These are phyloP conservation scores for Drosophila pseudoananassae DNA, from an alignment of 1,140 invertebrate genomes.

Conservation along the genomic window DNA sequence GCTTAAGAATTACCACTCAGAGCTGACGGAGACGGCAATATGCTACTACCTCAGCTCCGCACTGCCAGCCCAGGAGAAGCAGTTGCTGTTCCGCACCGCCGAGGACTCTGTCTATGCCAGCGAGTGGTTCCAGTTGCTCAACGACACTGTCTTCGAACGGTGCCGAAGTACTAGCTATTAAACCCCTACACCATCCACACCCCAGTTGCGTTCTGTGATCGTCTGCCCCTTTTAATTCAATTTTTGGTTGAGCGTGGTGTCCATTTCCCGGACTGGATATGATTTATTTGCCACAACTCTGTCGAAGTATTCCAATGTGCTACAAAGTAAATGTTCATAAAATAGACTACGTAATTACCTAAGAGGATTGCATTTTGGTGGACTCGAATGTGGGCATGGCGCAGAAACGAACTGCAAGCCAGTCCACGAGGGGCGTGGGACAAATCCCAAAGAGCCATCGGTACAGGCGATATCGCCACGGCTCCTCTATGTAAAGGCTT, in stretches of 20 bases:
- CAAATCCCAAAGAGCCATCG: slow-evolving; percentile 85
- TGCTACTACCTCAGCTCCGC: slow-evolving; percentile 76
- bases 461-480: slow-evolving; percentile 85
- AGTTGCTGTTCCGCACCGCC: slow-evolving; percentile 72
- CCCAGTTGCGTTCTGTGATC: slow-evolving; percentile 47
- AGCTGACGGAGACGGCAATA: slow-evolving; percentile 77
- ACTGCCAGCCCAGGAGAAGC: slow-evolving; percentile 59
- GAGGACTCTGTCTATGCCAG: slow-evolving; percentile 72
- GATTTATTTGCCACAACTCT: slow-evolving; percentile 47
- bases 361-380: slow-evolving; percentile 5
- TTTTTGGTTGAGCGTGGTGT: slow-evolving; percentile 15
- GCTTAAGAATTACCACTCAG: slow-evolving; percentile 77
- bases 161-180: slow-evolving; percentile 75
- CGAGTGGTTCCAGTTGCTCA: slow-evolving; percentile 82
- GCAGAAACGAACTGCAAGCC: slow-evolving; percentile 85
- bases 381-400: slow-evolving; percentile 84
- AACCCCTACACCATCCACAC: neutral
- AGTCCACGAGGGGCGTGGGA: slow-evolving; percentile 85
- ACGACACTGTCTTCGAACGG: slow-evolving; percentile 74
- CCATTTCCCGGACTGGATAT: slow-evolving; percentile 16
- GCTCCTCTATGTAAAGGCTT: slow-evolving; percentile 86
- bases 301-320: slow-evolving; percentile 50
- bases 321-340: slow-evolving; percentile 30
- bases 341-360: slow-evolving; percentile 37
- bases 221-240: neutral